Conservation (phyloP, 2,888 invertebrate genomes). For the Ceramica pisi region DNA sequence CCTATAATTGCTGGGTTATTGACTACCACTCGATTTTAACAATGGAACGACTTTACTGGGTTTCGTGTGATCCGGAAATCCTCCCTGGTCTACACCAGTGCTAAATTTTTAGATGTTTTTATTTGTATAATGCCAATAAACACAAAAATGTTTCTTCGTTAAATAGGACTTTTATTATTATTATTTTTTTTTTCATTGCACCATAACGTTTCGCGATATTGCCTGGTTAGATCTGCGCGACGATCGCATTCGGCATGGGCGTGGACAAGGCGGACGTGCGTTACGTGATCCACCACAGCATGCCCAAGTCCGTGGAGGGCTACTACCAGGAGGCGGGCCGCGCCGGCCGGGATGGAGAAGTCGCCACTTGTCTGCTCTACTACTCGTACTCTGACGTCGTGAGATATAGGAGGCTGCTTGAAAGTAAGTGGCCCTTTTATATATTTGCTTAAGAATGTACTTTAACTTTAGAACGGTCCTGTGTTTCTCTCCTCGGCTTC, state of each 20-base stretch:
- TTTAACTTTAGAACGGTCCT: no score
- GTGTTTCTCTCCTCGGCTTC: no score
- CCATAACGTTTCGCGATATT: slow-evolving; percentile 2
- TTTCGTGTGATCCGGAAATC: no score
- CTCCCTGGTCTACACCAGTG: no score
- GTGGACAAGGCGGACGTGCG: slow-evolving; percentile 99
- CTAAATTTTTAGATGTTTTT: no score
- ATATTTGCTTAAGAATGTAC: no score
- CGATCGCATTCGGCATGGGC: slow-evolving; percentile 99
- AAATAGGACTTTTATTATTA: no score
- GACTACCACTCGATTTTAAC: no score
- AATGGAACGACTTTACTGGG: no score
- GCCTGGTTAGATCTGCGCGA: slow-evolving; percentile 94
- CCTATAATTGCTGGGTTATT: no score
- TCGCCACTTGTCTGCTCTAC: slow-evolving; percentile 96
- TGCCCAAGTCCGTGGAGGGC: slow-evolving; percentile 98
- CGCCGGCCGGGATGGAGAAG: slow-evolving; percentile 98
- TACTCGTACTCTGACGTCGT: slow-evolving; percentile 96
- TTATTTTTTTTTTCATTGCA: background rate
- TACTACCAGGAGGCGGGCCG: slow-evolving; percentile 99
- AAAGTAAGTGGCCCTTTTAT: slow-evolving; percentile 21
- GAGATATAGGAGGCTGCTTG: slow-evolving; percentile 92
- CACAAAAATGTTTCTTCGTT: no score
- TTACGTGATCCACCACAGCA: slow-evolving; percentile 97
- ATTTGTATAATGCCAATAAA: no score